Percentiles rank a stretch among this genome's conserved stretches.
Evolutionary conservation across 2,888 invertebrate species (phyloP).

Genomic region (Pterobdella sp.): DNA sequence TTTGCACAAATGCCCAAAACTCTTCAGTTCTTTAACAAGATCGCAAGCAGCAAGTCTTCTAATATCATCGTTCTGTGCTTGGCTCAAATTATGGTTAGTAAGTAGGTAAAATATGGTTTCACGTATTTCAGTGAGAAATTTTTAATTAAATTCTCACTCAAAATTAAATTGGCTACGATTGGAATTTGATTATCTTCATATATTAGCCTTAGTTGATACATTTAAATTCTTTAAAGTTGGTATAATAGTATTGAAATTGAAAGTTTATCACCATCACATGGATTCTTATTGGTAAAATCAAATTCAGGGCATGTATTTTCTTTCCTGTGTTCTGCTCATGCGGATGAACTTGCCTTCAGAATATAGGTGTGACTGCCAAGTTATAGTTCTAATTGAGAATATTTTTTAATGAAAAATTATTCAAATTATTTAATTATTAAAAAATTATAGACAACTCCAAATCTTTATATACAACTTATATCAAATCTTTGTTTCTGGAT

Average conservation of each 20-base stretch:
- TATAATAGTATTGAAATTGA: no score
- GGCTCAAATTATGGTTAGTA: constrained; percentile 85
- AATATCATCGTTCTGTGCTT: constrained; percentile 91
- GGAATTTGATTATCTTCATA: background rate
- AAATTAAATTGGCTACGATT: no score
- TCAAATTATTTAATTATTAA: background rate
- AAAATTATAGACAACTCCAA: background rate
- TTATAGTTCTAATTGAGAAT: no score
- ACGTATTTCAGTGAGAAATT: no score
- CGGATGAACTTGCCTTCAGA: constrained; percentile 99
- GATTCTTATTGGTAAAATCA: constrained; percentile 10
- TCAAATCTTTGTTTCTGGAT: no score
- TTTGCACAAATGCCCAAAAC: no score
- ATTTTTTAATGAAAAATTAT: no score
- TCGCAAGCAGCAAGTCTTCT: constrained; percentile 95
- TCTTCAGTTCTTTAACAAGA: constrained; percentile 92
- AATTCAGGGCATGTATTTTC: constrained; percentile 90
- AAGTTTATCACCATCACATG: no score
- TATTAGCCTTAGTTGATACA: background rate
- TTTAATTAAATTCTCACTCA: no score
- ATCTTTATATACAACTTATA: background rate
- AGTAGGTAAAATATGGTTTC: no score
- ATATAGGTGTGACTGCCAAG: constrained; percentile 58
- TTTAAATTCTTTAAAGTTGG: background rate
- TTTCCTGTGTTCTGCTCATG: constrained; percentile 90